Base-by-base conservation (phyloP, 2,888 invertebrate species). In the Thymelicus lineola region DNA sequence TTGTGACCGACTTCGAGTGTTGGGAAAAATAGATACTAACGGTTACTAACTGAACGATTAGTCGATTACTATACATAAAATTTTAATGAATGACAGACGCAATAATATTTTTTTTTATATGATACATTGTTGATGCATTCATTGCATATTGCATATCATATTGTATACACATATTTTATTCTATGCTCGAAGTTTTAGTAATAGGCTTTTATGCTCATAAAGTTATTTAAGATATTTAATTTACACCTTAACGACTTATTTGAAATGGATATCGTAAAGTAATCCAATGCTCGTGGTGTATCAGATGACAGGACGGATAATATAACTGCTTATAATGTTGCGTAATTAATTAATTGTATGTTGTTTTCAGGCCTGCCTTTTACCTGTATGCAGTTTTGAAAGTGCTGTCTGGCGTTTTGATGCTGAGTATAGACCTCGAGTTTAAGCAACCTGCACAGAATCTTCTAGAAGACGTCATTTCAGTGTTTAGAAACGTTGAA, bases 381-480 rank as follows among this genome's bases (percentile, higher is more conserved):
- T 97, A 96, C 84, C 83, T 97, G 73, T 97, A 97, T 85, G 96
- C 96, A 4, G 94, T 94, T 3, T 82, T 97, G 77, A 96, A 97
- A 85, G 89, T 96, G 4, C 86, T 95, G 7, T 96, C 96, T 35
- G 96, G 96, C 0, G 84, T 94, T 7, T 83, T 96, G 60, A 96
- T 97, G 95, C 85, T 97, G 76, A 94, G 95, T 79, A 96, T 97
- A 71, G 96, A 96, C 83, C 88, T 97, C 77, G 95, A 96, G 86
- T 97, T 97, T 87, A 97, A 97, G 84, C 94, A 95, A 77, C 97
- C 97, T 0, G 95, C 96, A 35, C 94, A 94, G 76, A 96, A 96
- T 79, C 95, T 97, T 15, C 89, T 97, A 1, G 93, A 95, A 36
- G 96, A 97, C 84, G 96, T 97, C 58, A 90, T 96, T 73, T 86